Base-by-base conservation (phyloP, 2,888 invertebrate species). In the Gryllus longicercus region DNA sequence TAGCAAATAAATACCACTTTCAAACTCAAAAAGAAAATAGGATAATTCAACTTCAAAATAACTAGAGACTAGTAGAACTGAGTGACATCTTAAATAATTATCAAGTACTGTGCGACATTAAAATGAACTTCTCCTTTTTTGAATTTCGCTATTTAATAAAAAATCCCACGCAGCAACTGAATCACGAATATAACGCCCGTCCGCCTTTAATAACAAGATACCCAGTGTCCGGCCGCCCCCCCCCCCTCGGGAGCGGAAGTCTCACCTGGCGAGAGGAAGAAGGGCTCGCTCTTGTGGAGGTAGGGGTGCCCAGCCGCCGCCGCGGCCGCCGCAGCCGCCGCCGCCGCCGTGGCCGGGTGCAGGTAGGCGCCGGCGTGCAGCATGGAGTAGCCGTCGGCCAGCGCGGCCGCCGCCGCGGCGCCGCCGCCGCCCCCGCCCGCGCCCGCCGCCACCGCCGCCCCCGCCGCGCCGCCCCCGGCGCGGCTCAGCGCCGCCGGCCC, bases 281-380 rank as follows among this genome's bases (percentile, higher is more conserved):
- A 85, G 11, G 85, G 84, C 49, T 85, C 84, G 50, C 85, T 82
- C 82, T 85, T 85, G 81, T n/a, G 86, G 14, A 93, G 91, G 63
- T 92, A 93, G 1, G 11, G 84, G 83, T 79, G 84, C 82, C 63
- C 63, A 0, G 63, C 63, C 63, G 63, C 14, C 84, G 76, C 51
- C 75, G 23, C 50, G 78, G 21, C 75, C 77, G n/a, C 77, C 78
- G 78, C n/a, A 77, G 77, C 50, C 80, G 76, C 63, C 63, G 63
- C 63, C 63, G 63, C 63, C 63, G 63, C 63, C 50, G 81, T 63
- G 38, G 82, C 79, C 38, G 82, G 76, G 74, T 80, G 78, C 51
- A 81, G 78, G 78, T 81, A 80, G 38, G 38, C 38, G 77, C 80
- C 79, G n/a, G 78, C 83, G 76, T 81, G 84, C 49, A 85, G 82